Evolutionary conservation across 2,113 vertebrate species (phyloP).

Genomic region (Globicephala melas): DNA sequence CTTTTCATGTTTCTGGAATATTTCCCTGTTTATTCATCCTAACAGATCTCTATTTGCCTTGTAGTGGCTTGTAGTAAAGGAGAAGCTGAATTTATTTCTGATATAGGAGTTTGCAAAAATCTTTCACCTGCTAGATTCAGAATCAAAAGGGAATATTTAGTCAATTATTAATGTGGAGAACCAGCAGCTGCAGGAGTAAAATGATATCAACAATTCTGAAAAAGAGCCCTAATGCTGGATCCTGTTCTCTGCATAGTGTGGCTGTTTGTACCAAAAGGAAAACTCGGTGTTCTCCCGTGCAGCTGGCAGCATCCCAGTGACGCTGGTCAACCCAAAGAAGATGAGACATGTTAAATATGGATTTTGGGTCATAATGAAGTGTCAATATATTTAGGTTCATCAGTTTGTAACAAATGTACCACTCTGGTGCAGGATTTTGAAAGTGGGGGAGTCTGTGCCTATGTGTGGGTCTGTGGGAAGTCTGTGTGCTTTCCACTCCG

Average conservation of each 20-base stretch:
- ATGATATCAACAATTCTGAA: neutral
- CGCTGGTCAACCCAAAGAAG: neutral
- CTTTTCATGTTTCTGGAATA: neutral
- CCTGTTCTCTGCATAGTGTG: neutral
- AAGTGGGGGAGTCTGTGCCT: neutral
- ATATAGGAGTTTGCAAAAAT: neutral
- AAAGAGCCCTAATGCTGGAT: neutral
- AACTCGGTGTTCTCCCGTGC: neutral
- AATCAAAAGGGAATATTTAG: neutral
- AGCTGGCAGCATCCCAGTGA: neutral
- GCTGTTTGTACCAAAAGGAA: neutral
- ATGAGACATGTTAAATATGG: neutral
- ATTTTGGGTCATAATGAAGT: neutral
- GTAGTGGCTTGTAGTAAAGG: neutral
- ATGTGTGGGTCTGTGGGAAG: neutral
- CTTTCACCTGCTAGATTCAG: neutral
- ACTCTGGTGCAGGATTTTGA: neutral
- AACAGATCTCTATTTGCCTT: neutral
- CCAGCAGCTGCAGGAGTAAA: neutral
- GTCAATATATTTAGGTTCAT: neutral
- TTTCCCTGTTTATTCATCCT: neutral
- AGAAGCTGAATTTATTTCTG: neutral
- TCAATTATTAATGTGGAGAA: slow-evolving; percentile 15
- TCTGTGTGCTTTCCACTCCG: neutral
- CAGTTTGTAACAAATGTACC: neutral